Conservation (phyloP, 2,888 invertebrate genomes). For the Heterodera filipjevi region DNA sequence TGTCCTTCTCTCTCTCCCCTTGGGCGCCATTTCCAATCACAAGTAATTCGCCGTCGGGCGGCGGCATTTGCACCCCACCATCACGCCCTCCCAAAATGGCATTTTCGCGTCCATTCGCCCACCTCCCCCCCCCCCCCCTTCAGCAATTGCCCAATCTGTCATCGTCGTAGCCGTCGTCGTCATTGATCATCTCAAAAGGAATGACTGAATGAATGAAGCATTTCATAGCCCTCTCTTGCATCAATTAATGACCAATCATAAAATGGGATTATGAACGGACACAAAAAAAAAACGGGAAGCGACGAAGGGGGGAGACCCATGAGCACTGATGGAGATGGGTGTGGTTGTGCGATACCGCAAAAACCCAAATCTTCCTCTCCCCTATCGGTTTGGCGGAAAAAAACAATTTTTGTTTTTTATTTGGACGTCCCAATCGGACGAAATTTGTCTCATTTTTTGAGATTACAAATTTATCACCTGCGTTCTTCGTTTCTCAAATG, state of each 20-base stretch:
- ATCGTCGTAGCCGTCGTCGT: neutral
- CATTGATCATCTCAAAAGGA: neutral
- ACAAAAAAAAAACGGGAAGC: neutral
- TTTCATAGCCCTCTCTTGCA: neutral
- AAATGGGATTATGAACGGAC: neutral
- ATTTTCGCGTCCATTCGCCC: neutral
- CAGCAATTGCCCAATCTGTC: constrained; percentile 2
- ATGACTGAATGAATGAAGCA: neutral
- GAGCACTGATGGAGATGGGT: too few relatives aligned
- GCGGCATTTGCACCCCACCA: neutral
- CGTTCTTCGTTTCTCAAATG: too few relatives aligned
- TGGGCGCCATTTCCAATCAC: neutral
- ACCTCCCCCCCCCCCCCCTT: neutral
- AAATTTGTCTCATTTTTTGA: too few relatives aligned
- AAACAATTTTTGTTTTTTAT: too few relatives aligned
- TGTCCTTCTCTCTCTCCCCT: too few relatives aligned
- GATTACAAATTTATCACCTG: too few relatives aligned
- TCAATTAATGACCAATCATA: neutral
- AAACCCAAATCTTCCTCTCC: too few relatives aligned
- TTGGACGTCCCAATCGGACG: too few relatives aligned
- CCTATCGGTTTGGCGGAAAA: too few relatives aligned
- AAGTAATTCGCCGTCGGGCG: neutral
- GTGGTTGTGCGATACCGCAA: neutral
- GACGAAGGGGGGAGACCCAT: neutral
- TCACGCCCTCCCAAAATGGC: neutral